phyloP scores from a whole-genome alignment of 1,140 invertebrate species.

The Doryteuthis pealeii region DNA sequence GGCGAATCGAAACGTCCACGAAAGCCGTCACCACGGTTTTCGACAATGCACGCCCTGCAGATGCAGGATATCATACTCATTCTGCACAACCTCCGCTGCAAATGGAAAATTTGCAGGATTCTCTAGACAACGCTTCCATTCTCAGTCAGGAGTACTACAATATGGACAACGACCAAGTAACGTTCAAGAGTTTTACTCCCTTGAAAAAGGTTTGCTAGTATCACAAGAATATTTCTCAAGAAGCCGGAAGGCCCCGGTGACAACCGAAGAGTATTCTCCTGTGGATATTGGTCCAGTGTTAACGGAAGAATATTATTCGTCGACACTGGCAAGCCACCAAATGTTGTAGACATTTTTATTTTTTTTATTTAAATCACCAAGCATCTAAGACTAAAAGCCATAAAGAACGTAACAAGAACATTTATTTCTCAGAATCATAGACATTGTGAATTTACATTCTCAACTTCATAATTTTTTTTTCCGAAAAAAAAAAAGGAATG shows the following conservation, averaged over 20 bases:
- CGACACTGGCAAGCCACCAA: neutral
- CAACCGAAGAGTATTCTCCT: slow-evolving; percentile 3
- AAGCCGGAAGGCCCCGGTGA: neutral
- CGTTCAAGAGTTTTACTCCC: neutral
- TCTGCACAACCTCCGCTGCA: slow-evolving; percentile 42
- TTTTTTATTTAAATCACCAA: too few relatives aligned
- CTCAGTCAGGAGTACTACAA: neutral
- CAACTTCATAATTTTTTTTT: too few relatives aligned
- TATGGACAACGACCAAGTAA: neutral
- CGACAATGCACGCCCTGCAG: slow-evolving; percentile 41
- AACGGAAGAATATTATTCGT: slow-evolving; percentile 7
- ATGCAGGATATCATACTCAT: slow-evolving; percentile 49
- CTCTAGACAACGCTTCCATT: slow-evolving; percentile 20
- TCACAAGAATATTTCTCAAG: slow-evolving; percentile 2
- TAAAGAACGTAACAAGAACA: too few relatives aligned
- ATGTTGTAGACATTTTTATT: neutral
- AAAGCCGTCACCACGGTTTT: slow-evolving; percentile 39
- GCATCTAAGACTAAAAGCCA: too few relatives aligned
- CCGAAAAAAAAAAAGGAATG: too few relatives aligned
- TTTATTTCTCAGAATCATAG: too few relatives aligned
- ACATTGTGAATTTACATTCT: too few relatives aligned
- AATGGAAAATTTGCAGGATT: slow-evolving; percentile 46
- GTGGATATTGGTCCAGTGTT: neutral
- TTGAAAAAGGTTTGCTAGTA: neutral
- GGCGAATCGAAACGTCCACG: slow-evolving; percentile 32